These are phyloP conservation scores for Alfaro cultratus DNA, from an alignment of 2,797 vertebrate genomes.

Conservation along the genomic window DNA sequence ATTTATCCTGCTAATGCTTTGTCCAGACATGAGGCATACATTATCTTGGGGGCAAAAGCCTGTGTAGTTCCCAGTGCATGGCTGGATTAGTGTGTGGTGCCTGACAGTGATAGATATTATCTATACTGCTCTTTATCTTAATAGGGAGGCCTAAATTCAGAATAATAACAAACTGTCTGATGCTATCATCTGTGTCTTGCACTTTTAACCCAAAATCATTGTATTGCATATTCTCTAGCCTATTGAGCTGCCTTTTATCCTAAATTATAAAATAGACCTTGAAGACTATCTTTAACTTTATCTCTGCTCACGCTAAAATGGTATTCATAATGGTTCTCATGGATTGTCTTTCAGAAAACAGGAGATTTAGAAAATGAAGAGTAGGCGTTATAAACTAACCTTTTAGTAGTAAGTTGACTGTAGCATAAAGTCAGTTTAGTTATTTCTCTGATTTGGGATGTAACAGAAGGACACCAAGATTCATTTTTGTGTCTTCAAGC, in stretches of 20 bases:
- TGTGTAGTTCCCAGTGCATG: slow-evolving; percentile 30
- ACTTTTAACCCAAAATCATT: slow-evolving; percentile 5
- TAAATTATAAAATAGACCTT: not conserved
- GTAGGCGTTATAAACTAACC: not conserved
- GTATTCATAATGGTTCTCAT: not conserved
- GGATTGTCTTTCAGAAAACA: not conserved
- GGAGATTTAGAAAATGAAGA: not conserved
- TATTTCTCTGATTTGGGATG: not conserved
- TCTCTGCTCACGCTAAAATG: not conserved
- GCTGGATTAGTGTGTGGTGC: slow-evolving; percentile 39
- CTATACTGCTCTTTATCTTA: slow-evolving; percentile 57
- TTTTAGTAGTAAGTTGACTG: slow-evolving; percentile 2
- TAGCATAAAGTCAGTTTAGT: not conserved
- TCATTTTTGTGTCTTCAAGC: not conserved
- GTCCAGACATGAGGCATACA: slow-evolving; percentile 41
- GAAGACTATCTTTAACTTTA: slow-evolving; percentile 2
- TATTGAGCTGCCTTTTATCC: slow-evolving; percentile 8
- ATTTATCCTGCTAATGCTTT: slow-evolving; percentile 53
- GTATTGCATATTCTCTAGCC: not conserved
- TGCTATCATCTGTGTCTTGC: slow-evolving; percentile 19
- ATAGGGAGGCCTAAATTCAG: slow-evolving; percentile 17
- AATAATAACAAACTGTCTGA: slow-evolving; percentile 13
- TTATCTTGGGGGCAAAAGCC: slow-evolving; percentile 51
- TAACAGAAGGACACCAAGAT: not conserved
- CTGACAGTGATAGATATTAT: slow-evolving; percentile 40